Percentiles rank a stretch among this genome's conserved stretches.
phyloP scores from a whole-genome alignment of 2,888 invertebrate species.

The Anoplius nigerrimus region DNA sequence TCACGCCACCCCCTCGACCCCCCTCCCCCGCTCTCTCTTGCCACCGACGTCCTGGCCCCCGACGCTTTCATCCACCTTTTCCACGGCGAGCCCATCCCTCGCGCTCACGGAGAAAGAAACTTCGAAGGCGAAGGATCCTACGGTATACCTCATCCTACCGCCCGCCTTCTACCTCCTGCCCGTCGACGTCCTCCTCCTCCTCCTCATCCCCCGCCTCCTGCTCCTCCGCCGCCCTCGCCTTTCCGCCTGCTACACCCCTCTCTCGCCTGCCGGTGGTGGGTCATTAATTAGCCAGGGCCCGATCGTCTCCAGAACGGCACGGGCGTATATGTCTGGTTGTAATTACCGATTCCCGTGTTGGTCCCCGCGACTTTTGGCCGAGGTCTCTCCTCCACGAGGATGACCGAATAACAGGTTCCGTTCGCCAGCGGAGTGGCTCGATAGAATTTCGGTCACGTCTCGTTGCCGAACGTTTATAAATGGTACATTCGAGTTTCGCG shows the following conservation, averaged over 20 bases:
- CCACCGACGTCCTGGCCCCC: conserved; percentile 75
- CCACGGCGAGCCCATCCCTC: conserved; percentile 49
- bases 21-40: conserved; percentile 76
- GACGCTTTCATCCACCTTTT: conserved; percentile 66
- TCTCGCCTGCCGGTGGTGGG: conserved; percentile 16
- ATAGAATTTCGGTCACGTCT: conserved; percentile 1
- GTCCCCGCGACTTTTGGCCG: too few species aligned
- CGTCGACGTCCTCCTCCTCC: too few species aligned
- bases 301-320: conserved; percentile 25
- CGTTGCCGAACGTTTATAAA: too few species aligned
- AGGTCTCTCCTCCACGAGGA: neutral
- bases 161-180: too few species aligned
- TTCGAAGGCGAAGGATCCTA: conserved; percentile 68
- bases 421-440: neutral
- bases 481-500: neutral
- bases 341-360: conserved; percentile 19
- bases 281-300: conserved; percentile 51
- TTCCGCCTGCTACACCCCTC: too few species aligned
- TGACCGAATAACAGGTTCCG: neutral
- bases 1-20: conserved; percentile 77
- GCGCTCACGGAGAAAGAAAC: conserved; percentile 64
- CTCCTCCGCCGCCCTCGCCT: too few species aligned
- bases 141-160: conserved; percentile 46
- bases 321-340: conserved; percentile 19
- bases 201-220: too few species aligned